Percentiles rank a stretch among this genome's conserved stretches.
Evolutionary conservation across 2,888 invertebrate species (phyloP).

Genomic region (Agrochola litura): DNA sequence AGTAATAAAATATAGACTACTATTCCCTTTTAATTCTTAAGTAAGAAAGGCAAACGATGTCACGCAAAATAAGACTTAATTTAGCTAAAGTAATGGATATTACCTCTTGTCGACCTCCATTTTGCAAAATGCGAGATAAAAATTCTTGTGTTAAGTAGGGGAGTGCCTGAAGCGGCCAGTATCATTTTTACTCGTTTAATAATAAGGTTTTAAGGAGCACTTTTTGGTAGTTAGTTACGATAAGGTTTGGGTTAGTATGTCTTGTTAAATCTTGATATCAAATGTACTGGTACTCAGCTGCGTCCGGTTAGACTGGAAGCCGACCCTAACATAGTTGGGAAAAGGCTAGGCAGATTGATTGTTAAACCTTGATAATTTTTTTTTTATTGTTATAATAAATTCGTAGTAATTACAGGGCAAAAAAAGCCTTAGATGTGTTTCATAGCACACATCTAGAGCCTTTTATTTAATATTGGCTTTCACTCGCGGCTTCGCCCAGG

Average conservation of each 20-base stretch:
- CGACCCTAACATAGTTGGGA: not conserved
- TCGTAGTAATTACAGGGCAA: not conserved
- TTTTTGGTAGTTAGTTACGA: constrained; percentile 45
- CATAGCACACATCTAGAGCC: too few relatives aligned
- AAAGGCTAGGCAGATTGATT: not conserved
- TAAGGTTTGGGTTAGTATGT: constrained; percentile 2
- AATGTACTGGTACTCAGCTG: not conserved
- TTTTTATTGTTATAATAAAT: too few relatives aligned
- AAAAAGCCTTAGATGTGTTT: too few relatives aligned
- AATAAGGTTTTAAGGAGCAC: constrained; percentile 55
- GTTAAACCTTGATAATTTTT: not conserved
- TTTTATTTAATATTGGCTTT: too few relatives aligned
- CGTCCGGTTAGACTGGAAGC: not conserved
- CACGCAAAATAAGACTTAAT: constrained; percentile 86
- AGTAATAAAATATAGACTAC: constrained; percentile 73
- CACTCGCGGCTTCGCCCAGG: too few relatives aligned
- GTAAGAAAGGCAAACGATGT: constrained; percentile 81
- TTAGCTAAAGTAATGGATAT: constrained; percentile 83
- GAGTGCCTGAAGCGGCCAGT: constrained; percentile 59
- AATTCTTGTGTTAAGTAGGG: constrained; percentile 71
- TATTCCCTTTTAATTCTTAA: constrained; percentile 79
- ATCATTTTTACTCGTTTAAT: constrained; percentile 70
- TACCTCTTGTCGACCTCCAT: constrained; percentile 72
- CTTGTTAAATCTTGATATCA: constrained; percentile 9
- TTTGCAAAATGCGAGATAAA: constrained; percentile 77